Percentiles rank a stretch among this genome's conserved stretches.
phyloP scores from a whole-genome alignment of 35 echinoderm and acorn worm species.

The Eucidaris tribuloides region DNA sequence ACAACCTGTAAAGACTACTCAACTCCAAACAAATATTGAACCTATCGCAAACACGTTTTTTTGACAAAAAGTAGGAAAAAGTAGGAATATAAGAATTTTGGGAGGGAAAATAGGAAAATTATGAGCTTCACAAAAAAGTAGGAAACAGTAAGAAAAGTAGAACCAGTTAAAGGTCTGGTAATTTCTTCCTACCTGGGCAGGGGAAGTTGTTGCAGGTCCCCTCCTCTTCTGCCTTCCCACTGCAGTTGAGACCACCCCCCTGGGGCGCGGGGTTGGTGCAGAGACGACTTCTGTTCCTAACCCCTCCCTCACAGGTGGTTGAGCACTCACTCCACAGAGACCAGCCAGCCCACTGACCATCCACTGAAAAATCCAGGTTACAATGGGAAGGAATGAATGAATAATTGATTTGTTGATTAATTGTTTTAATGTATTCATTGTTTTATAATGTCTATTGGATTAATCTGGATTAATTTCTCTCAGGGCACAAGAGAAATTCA shows the following conservation, averaged over 20 bases:
- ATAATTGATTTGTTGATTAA: background rate
- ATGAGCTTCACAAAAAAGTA: too few species aligned
- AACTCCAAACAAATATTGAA: too few species aligned
- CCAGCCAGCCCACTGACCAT: constrained; percentile 65
- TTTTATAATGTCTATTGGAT: background rate
- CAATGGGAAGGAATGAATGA: background rate
- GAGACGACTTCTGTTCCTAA: constrained; percentile 1
- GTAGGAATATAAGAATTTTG: too few species aligned
- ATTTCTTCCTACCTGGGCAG: constrained; percentile 80
- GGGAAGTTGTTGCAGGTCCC: constrained; percentile 3
- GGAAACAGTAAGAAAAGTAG: too few species aligned
- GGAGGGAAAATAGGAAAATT: too few species aligned
- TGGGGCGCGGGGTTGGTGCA: constrained; percentile 70
- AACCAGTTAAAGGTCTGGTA: too few species aligned
- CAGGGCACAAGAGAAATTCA: background rate
- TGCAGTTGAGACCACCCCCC: constrained; percentile 46
- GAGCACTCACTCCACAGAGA: constrained; percentile 54
- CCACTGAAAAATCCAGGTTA: constrained; percentile 26
- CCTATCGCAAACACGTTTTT: too few species aligned
- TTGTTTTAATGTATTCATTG: background rate
- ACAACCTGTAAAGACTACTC: too few species aligned
- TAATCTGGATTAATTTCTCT: background rate
- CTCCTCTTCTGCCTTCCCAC: background rate
- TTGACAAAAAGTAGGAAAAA: too few species aligned
- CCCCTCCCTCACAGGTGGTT: constrained; percentile 53